Conservation (phyloP, 2,888 invertebrate genomes). For the Helobdella robusta region DNA sequence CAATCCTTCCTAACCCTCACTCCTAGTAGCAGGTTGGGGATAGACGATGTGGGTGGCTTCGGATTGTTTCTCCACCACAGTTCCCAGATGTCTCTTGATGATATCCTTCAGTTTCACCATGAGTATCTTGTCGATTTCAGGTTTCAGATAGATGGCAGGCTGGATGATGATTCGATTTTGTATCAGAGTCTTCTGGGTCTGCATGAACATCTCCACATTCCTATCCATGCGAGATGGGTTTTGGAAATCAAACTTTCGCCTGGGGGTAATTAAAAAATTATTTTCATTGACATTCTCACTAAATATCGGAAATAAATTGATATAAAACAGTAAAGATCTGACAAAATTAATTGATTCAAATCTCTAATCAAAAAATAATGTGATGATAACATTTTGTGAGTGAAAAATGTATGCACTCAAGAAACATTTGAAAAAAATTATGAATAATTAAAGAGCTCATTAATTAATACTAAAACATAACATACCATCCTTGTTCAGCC, state of each 20-base stretch:
- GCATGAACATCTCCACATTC: slow-evolving; percentile 75
- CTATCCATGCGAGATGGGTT: slow-evolving; percentile 81
- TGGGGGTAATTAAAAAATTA: slow-evolving; percentile 33
- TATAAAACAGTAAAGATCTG: no score
- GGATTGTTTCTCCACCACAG: slow-evolving; percentile 68
- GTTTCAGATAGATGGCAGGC: slow-evolving; percentile 50
- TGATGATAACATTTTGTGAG: no score
- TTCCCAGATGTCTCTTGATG: slow-evolving; percentile 74
- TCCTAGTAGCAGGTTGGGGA: slow-evolving; percentile 54
- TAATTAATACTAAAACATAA: not conserved
- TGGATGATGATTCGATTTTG: slow-evolving; percentile 69
- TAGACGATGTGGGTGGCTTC: slow-evolving; percentile 85
- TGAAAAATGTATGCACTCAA: not conserved
- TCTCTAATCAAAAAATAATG: no score
- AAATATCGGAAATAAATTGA: no score
- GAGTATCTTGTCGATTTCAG: slow-evolving; percentile 70
- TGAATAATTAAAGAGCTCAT: not conserved
- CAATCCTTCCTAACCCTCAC: slow-evolving; percentile 37
- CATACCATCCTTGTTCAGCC: slow-evolving; percentile 74
- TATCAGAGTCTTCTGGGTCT: slow-evolving; percentile 61
- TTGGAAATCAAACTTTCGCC: slow-evolving; percentile 69
- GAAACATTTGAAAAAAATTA: not conserved
- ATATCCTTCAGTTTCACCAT: slow-evolving; percentile 73
- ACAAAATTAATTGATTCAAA: no score
- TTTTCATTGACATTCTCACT: no score